phyloP scores from a whole-genome alignment of 2,888 invertebrate species.

The Subacronicta megacephala region DNA sequence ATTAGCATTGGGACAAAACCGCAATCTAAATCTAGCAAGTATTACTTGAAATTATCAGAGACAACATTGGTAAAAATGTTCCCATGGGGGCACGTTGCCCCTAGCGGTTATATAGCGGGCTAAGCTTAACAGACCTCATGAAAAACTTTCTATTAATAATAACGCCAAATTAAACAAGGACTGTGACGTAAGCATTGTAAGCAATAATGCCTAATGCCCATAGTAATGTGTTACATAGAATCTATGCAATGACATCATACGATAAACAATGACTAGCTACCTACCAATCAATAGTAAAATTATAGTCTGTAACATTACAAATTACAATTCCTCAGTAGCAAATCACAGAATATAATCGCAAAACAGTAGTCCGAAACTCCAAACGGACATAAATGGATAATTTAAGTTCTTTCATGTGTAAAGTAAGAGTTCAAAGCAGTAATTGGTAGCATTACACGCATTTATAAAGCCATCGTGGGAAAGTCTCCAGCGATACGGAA shows the following conservation, averaged over 20 bases:
- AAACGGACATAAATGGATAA: constrained; percentile 27
- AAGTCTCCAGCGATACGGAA: constrained; percentile 62
- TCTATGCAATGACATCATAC: constrained; percentile 39
- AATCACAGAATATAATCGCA: constrained; percentile 23
- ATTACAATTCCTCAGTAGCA: constrained; percentile 17
- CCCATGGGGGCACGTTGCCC: constrained; percentile 22
- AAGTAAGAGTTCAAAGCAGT: constrained; percentile 49
- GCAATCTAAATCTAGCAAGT: constrained; percentile 16
- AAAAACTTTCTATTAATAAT: constrained; percentile 44
- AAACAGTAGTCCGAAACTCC: constrained; percentile 27
- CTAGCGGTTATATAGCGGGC: too few relatives aligned
- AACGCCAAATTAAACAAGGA: constrained; percentile 30
- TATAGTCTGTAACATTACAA: not conserved
- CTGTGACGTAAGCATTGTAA: constrained; percentile 28
- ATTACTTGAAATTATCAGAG: constrained; percentile 13
- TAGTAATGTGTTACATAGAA: constrained; percentile 37
- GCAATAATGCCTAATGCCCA: constrained; percentile 21
- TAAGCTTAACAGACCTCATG: constrained; percentile 35
- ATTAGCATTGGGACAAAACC: constrained; percentile 7
- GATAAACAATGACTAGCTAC: constrained; percentile 31
- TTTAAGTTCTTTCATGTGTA: constrained; percentile 30
- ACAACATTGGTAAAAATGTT: constrained; percentile 19
- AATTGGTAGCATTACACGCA: constrained; percentile 54
- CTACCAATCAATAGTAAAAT: not conserved
- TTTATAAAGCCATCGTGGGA: constrained; percentile 68